phyloP scores from a whole-genome alignment of 2,888 invertebrate genomes.

The Acanthosepion pharaonis region DNA sequence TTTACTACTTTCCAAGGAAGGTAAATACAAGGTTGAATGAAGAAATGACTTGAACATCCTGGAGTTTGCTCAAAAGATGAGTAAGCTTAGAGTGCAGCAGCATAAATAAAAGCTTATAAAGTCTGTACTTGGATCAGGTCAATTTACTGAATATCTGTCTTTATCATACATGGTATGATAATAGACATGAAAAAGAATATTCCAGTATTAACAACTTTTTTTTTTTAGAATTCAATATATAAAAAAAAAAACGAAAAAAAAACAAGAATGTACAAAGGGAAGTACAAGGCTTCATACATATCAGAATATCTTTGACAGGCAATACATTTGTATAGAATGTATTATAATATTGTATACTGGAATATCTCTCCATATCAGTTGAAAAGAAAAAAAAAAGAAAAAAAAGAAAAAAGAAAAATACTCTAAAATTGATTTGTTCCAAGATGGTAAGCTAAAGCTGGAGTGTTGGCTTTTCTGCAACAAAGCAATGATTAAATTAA shows the following conservation, averaged over 20 bases:
- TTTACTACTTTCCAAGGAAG: neutral
- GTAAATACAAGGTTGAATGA: neutral
- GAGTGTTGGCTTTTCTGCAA: neutral
- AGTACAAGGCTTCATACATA: neutral
- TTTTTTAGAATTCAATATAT: neutral
- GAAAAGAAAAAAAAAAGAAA: too few relatives aligned
- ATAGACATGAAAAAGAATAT: neutral
- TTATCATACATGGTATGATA: neutral
- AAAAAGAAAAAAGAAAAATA: neutral
- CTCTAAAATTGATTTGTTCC: neutral
- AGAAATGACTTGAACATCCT: neutral
- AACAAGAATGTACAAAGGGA: neutral
- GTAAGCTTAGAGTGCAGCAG: neutral
- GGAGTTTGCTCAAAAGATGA: neutral
- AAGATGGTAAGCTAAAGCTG: neutral
- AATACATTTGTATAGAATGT: neutral
- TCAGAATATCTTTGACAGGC: too few relatives aligned
- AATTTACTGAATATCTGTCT: constrained; percentile 4
- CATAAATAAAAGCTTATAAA: neutral
- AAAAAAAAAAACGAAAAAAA: neutral
- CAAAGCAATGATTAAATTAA: neutral
- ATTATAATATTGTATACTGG: neutral
- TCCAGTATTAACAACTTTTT: neutral
- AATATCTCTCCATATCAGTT: neutral
- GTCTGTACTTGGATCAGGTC: neutral